Conservation (phyloP, 2,797 vertebrate genomes). For the Podarcis siculus region DNA sequence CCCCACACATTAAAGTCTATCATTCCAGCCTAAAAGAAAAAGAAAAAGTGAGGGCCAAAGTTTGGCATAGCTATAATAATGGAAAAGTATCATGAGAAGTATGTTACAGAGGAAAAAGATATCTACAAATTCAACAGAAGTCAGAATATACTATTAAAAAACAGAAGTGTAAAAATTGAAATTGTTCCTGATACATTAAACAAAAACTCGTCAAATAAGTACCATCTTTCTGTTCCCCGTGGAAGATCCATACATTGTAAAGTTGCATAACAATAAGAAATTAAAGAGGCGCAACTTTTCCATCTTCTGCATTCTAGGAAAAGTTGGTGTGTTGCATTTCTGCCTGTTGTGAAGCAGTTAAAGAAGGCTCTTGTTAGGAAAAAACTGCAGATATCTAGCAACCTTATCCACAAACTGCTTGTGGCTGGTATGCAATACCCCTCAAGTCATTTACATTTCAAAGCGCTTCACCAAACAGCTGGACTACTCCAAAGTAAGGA, state of each 20-base stretch:
- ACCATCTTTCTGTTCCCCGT: not conserved
- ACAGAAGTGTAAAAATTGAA: not conserved
- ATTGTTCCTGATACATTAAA: not conserved
- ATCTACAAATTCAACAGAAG: not conserved
- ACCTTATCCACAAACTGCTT: not conserved
- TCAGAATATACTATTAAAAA: not conserved
- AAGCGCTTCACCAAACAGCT: not conserved
- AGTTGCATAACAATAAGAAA: not conserved
- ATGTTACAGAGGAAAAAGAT: not conserved
- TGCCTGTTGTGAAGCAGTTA: not conserved
- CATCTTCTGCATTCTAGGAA: not conserved
- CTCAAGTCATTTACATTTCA: not conserved
- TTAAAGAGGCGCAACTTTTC: not conserved
- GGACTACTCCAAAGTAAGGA: not conserved
- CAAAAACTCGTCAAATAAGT: not conserved
- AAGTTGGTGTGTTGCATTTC: not conserved
- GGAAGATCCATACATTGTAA: not conserved
- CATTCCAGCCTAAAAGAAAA: not conserved
- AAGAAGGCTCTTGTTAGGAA: not conserved
- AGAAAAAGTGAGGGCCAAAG: not conserved
- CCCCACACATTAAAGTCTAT: no score
- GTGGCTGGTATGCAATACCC: not conserved
- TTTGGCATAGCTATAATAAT: not conserved
- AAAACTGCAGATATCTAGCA: not conserved
- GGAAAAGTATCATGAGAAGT: not conserved